Conservation (phyloP, 2,113 vertebrate genomes). For the Theristicus caerulescens region DNA sequence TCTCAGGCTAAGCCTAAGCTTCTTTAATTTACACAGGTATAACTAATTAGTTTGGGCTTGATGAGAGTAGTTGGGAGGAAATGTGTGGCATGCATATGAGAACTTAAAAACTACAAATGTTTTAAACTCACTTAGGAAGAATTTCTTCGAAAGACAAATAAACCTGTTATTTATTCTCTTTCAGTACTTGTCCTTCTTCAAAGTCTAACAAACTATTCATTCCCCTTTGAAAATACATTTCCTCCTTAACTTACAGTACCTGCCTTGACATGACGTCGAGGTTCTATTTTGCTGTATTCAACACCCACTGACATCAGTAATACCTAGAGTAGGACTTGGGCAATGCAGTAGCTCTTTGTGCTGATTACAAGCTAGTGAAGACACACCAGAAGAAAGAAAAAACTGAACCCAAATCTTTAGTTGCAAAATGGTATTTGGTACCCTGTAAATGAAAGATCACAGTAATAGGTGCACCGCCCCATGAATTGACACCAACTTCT, state of each 20-base stretch:
- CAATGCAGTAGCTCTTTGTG: not conserved
- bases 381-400: not conserved
- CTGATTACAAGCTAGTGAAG: not conserved
- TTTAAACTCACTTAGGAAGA: not conserved
- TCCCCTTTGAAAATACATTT: not conserved
- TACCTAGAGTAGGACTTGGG: not conserved
- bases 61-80: not conserved
- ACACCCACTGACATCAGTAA: not conserved
- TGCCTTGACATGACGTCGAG: rapidly evolving
- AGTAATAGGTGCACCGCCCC: not conserved
- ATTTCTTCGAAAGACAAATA: not conserved
- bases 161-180: not conserved
- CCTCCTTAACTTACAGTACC: not conserved
- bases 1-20: not conserved
- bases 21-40: not conserved
- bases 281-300: not conserved
- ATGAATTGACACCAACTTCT: not conserved
- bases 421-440: not conserved
- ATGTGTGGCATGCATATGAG: not conserved
- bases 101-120: not conserved
- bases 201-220: not conserved
- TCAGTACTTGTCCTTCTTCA: not conserved
- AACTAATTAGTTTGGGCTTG: not conserved
- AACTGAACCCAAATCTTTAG: not conserved
- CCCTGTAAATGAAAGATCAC: not conserved